Evolutionary conservation across 2,797 vertebrate genomes (phyloP).

Genomic region (Petrocephalus schoutedeni): DNA sequence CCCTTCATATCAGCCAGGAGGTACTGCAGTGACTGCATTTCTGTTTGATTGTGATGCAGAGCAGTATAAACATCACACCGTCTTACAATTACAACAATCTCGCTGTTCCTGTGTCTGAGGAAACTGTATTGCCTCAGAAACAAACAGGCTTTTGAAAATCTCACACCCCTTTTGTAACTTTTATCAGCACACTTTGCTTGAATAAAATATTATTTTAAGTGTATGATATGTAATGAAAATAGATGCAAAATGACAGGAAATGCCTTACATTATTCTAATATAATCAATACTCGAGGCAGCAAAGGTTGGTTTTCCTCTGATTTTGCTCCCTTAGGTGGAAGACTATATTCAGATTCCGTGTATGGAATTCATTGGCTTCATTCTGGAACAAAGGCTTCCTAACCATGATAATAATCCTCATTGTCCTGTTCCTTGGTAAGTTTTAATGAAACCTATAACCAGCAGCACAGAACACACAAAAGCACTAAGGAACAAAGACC

Average conservation of each 20-base stretch:
- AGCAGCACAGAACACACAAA: not conserved
- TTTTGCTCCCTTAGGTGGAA: conserved; percentile 50
- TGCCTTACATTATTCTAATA: not conserved
- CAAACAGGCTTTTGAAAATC: not conserved
- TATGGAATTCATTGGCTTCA: conserved; percentile 80
- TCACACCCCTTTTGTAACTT: not conserved
- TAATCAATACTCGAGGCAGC: not conserved
- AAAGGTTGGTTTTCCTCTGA: not conserved
- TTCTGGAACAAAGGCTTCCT: conserved; percentile 92
- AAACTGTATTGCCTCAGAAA: not conserved
- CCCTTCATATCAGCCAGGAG: conserved; percentile 82
- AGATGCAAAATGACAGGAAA: not conserved
- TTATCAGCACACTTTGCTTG: not conserved
- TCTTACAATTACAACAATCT: not conserved
- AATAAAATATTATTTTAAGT: not conserved
- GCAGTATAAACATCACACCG: not conserved
- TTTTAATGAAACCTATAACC: conserved; percentile 1
- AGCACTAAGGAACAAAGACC: not conserved
- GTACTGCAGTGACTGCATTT: conserved; percentile 42
- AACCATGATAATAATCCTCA: conserved; percentile 83
- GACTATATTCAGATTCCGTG: conserved; percentile 63
- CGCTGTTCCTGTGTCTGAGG: not conserved
- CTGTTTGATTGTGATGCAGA: not conserved
- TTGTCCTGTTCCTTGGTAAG: conserved; percentile 89
- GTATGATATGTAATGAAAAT: not conserved